A percentile compares a stretch with the other conserved stretches of the same genome.
These are phyloP conservation scores for Amphilophus citrinellus DNA, from an alignment of 2,113 vertebrate genomes.

Conservation along the genomic window DNA sequence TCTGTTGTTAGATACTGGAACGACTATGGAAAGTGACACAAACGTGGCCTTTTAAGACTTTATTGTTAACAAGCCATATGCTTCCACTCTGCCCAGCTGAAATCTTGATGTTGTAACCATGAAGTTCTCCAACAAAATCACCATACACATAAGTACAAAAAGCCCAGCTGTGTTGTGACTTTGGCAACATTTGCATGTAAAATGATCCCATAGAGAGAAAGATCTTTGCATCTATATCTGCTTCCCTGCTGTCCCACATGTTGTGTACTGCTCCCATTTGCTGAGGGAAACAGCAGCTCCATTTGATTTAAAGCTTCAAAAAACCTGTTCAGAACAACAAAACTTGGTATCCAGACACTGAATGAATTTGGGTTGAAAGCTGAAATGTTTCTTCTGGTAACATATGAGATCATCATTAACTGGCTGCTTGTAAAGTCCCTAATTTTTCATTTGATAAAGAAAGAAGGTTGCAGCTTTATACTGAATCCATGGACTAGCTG, in stretches of 20 bases:
- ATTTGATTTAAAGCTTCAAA: not conserved
- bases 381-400: no score
- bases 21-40: not conserved
- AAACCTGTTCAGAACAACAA: not conserved
- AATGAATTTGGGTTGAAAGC: no score
- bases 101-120: not conserved
- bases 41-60: not conserved
- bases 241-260: not conserved
- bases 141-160: not conserved
- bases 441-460: not conserved
- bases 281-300: no score
- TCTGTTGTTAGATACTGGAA: not conserved
- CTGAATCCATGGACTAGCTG: slow-evolving; percentile 16
- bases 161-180: not conserved
- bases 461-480: not conserved
- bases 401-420: no score
- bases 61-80: slow-evolving; percentile 10
- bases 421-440: not conserved
- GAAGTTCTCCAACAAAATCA: not conserved
- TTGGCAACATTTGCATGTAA: not conserved
- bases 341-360: not conserved
- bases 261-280: not conserved
- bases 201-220: not conserved
- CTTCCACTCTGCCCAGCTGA: not conserved
- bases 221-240: not conserved